A percentile compares a stretch with the other conserved stretches of the same genome.
Evolutionary conservation across 2,888 invertebrate genomes (phyloP).

Genomic region (Tachina lurida): DNA sequence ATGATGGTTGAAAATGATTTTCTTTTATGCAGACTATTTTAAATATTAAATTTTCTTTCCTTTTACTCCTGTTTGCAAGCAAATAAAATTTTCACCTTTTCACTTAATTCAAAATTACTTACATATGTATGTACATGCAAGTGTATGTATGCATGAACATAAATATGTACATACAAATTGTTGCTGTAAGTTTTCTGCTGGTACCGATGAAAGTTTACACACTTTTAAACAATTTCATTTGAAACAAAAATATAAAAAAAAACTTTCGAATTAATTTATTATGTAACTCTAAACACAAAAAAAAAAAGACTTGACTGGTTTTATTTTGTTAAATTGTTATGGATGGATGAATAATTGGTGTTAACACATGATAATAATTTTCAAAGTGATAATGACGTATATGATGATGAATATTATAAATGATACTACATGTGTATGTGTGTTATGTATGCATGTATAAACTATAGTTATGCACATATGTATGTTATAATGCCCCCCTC

Average conservation of each 20-base stretch:
- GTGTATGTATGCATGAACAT: conserved; percentile 24
- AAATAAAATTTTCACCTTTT: conserved; percentile 64
- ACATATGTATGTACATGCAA: conserved; percentile 16
- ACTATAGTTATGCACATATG: not conserved
- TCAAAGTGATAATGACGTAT: conserved; percentile 4
- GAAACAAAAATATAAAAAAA: conserved; percentile 40
- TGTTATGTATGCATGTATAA: not conserved
- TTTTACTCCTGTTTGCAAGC: conserved; percentile 62
- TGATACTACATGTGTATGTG: conserved; percentile 1
- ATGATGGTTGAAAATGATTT: conserved; percentile 66
- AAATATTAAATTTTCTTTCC: conserved; percentile 42
- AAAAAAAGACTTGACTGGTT: conserved; percentile 50
- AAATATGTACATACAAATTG: not conserved
- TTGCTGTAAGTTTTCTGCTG: conserved; percentile 1
- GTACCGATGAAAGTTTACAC: conserved; percentile 59
- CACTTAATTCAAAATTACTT: conserved; percentile 34
- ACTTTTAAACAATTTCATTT: conserved; percentile 50
- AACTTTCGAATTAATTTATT: conserved; percentile 70
- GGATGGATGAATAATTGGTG: conserved; percentile 56
- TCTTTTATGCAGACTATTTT: conserved; percentile 33
- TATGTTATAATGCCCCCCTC: not conserved
- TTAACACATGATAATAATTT: conserved; percentile 59
- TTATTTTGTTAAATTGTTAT: conserved; percentile 57
- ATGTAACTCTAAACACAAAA: conserved; percentile 63
- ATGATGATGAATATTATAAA: conserved; percentile 18